Base-by-base conservation (phyloP, 2,888 invertebrate species). In the Hyppa rectilinea region DNA sequence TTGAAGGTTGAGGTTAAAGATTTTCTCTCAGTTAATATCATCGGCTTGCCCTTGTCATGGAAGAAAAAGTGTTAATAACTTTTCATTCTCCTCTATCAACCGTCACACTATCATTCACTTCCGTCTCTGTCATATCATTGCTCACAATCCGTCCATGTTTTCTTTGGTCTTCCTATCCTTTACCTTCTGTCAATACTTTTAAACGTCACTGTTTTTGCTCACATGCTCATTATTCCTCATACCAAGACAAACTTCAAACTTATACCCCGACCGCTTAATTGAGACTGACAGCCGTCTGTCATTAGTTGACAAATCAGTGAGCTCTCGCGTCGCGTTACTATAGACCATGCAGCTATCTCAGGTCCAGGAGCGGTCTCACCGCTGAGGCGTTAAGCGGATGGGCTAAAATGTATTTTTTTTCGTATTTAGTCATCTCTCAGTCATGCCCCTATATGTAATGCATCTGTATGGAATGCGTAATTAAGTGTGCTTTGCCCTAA, bases 401-500 rank as follows among this genome's bases (percentile, higher is more conserved):
- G n/a, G n/a, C n/a, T n/a, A n/a, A n/a, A n/a, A 17, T 17, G 34
- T 34, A 0, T 23, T 7, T n/a, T 31, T 52, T 31, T 50, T 50
- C 17, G 9, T 29, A 29, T 10, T 29, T 17, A 9, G 29, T 29
- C 26, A 50, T 20, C 23, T 60, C 34, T 61, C 20, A 55, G 14
- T 29, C n/a, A 20, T 36, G 26, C 36, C 17, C 17, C 12, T 23
- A 38, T n/a, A n/a, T 63, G 29, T 26, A 43, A n/a, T 63, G 29
- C 20, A 43, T 36, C 4, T 31, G 17, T 40, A 40, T 31, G 12
- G 12, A 12, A 31, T 45, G 17, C 14, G 26, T 75, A 75, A 63
- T 62, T 40, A 52, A 34, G 45, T 45, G 69, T 0, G 5, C 38
- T 20, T n/a, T 72, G 29, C 20, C 14, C 49, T 50, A 50, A 52